phyloP scores from a whole-genome alignment of 2,888 invertebrate species.

The Apamea anceps region DNA sequence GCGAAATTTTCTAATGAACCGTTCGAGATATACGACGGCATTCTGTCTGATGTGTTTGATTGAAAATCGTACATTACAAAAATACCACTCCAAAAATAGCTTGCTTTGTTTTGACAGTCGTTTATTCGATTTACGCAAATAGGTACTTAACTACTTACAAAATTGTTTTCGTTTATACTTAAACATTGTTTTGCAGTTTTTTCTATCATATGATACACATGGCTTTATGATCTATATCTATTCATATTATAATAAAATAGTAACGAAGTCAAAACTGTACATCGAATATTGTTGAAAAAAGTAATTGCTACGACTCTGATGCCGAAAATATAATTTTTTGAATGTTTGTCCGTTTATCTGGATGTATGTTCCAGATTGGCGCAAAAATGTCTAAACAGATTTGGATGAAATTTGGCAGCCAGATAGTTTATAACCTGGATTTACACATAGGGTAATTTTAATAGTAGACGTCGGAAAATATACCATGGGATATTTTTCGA shows the following conservation, averaged over 20 bases:
- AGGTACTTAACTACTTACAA: background rate
- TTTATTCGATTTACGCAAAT: background rate
- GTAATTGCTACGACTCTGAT: background rate
- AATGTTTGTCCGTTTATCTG: background rate
- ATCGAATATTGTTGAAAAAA: background rate
- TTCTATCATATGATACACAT: background rate
- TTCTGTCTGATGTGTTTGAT: slow-evolving; percentile 32
- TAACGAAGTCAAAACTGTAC: background rate
- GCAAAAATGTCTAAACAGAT: background rate
- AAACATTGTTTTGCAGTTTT: background rate
- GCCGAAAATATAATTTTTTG: background rate
- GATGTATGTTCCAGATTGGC: background rate
- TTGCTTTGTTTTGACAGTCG: background rate
- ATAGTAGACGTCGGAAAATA: too few relatives aligned
- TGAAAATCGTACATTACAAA: slow-evolving; percentile 30
- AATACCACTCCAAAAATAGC: background rate
- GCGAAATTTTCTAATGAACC: slow-evolving; percentile 55
- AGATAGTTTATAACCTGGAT: too few relatives aligned
- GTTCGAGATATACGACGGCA: slow-evolving; percentile 16
- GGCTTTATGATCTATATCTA: too few relatives aligned
- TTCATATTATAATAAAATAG: background rate
- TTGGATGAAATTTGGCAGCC: background rate
- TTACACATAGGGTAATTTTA: too few relatives aligned
- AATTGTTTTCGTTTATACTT: background rate
- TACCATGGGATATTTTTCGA: too few relatives aligned